These are phyloP conservation scores for Isichthys henryi DNA, from an alignment of 2,113 vertebrate species.

Conservation along the genomic window DNA sequence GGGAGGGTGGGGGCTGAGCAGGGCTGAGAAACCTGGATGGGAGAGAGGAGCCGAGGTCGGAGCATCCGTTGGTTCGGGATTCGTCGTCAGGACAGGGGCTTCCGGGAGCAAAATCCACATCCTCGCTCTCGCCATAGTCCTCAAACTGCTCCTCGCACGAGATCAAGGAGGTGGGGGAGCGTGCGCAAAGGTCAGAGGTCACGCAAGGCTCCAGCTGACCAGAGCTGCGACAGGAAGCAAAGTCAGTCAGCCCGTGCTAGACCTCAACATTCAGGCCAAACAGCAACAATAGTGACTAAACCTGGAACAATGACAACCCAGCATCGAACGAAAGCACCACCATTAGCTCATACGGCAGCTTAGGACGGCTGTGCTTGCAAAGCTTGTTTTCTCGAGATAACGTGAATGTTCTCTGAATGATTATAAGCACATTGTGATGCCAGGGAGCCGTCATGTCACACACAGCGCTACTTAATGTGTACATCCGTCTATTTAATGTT, in stretches of 20 bases:
- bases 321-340: neutral
- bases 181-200: constrained; percentile 41
- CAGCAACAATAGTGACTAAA: neutral
- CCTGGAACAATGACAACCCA: neutral
- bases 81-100: constrained; percentile 80
- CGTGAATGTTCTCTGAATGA: neutral
- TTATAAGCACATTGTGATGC: neutral
- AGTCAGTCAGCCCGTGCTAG: neutral
- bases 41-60: constrained; percentile 79
- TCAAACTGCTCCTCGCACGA: constrained; percentile 80
- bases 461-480: neutral
- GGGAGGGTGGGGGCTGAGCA: too few species aligned
- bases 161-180: constrained; percentile 70
- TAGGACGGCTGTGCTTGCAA: neutral
- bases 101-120: constrained; percentile 76
- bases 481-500: neutral
- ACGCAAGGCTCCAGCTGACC: constrained; percentile 58
- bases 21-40: constrained; percentile 68
- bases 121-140: constrained; percentile 83
- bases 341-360: neutral
- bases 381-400: neutral
- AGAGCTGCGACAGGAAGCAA: constrained; percentile 21
- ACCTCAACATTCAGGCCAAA: neutral
- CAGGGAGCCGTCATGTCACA: too few species aligned
- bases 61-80: constrained; percentile 71